Base-by-base conservation (phyloP, 2,888 invertebrate genomes). In the Diaprepes abbreviatus region DNA sequence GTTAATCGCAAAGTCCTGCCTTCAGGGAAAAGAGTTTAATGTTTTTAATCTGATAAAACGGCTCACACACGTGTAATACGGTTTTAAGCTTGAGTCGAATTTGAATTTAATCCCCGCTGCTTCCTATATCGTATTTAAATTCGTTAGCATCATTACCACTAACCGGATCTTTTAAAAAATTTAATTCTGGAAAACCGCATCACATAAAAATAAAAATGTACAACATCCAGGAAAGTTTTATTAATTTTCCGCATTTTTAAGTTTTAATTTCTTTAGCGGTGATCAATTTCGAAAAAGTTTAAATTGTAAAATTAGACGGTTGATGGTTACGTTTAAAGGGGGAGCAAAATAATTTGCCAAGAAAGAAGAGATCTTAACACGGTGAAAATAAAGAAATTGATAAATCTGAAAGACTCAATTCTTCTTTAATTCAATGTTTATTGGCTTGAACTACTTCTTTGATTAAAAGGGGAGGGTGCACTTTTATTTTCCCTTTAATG, bases 391-490 rank as follows among this genome's bases (percentile, higher is more conserved):
- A 77, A 77, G 77, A 75, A 78, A 77, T 74, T 76, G 74, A 70
- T 74, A 75, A 73, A 75, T 78, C 74, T 77, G 77, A 77, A 78
- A 79, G 77, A 75, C 74, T 76, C 77, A 74, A 76, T 77, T 78
- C 77, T 72, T 75, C 74, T 76, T 77, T 77, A 79, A 79, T 78
- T 78, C 77, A 75, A 79, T 78, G 79, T 79, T 78, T 78, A 79
- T 79, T 79, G 77, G 78, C 77, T 79, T 77, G 76, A 76, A 75
- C 75, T 77, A 78, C 75, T 76, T 75, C 79, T 79, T 79, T 79
- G 79, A 79, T 79, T 79, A 79, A 78, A 78, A 77, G 75, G 76
- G 78, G 78, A 75, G 74, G 75, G 52, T 19, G 57, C 73, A 76
- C 73, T 77, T 78, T 79, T 79, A 79, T 78, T 75, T 77, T 75